Evolutionary conservation across 2,888 invertebrate genomes (phyloP).

Genomic region (Andrena minutula): DNA sequence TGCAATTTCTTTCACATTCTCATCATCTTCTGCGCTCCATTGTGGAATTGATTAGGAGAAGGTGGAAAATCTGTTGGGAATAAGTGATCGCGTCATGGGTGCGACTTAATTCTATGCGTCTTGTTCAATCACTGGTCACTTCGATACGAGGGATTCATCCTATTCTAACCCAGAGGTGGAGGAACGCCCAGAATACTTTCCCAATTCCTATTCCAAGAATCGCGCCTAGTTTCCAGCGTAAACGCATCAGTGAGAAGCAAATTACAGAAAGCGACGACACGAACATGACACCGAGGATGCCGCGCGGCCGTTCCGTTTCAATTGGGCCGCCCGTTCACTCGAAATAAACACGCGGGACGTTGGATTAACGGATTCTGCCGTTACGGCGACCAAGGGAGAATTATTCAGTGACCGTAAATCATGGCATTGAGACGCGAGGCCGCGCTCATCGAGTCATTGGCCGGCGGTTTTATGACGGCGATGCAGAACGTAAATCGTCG

Average conservation of each 20-base stretch:
- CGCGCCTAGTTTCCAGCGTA: background rate
- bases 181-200: background rate
- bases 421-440: conserved; percentile 41
- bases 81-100: no score
- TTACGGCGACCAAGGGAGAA: conserved; percentile 5
- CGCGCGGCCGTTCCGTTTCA: background rate
- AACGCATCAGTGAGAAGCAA: background rate
- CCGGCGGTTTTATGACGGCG: conserved; percentile 73
- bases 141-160: no score
- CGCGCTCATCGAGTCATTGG: conserved; percentile 75
- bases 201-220: background rate
- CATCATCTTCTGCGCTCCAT: background rate
- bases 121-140: no score
- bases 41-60: no score
- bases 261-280: background rate
- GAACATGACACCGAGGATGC: background rate
- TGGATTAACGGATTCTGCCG: conserved; percentile 27
- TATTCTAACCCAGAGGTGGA: no score
- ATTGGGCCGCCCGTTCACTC: background rate
- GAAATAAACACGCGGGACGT: conserved; percentile 3
- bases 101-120: no score
- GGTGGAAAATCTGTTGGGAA: no score
- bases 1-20: background rate
- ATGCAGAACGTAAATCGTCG: conserved; percentile 79
- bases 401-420: conserved; percentile 45